Conservation (phyloP, 2,113 vertebrate genomes). For the Piaya cayana region DNA sequence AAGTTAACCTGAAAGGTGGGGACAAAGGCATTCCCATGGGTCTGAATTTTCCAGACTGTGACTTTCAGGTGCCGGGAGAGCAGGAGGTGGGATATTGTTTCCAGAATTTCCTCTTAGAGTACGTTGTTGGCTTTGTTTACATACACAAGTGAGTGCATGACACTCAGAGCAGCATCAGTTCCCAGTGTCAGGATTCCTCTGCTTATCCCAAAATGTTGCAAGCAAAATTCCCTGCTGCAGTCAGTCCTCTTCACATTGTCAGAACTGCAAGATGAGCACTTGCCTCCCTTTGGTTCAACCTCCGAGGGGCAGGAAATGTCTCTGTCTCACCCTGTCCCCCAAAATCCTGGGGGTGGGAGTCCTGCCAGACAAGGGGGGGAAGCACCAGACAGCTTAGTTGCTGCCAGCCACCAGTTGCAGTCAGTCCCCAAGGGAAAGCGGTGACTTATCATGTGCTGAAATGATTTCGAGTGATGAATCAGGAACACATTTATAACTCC, state of each 20-base stretch:
- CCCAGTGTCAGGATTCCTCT: neutral
- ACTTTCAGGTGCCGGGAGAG: neutral
- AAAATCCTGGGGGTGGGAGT: neutral
- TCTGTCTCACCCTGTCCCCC: neutral
- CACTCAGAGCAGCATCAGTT: neutral
- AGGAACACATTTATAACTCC: neutral
- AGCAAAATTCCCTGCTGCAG: neutral
- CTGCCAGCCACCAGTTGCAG: neutral
- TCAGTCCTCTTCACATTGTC: neutral
- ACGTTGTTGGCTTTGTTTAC: neutral
- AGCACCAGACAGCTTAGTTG: neutral
- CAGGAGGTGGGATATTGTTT: neutral
- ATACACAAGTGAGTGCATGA: rapidly evolving
- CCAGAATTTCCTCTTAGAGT: neutral
- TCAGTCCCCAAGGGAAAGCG: neutral
- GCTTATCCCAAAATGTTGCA: neutral
- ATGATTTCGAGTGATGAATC: neutral
- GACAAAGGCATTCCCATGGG: neutral
- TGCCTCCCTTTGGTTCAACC: rapidly evolving
- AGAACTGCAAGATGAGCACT: neutral
- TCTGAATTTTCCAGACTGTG: neutral
- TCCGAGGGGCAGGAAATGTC: neutral
- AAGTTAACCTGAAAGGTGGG: neutral
- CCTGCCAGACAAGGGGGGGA: neutral
- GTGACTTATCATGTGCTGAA: neutral